Evolutionary conservation across 2,888 invertebrate species (phyloP), one percentile per base, ranked within the genome.

Genomic region (Tolmerus cingulatus): DNA sequence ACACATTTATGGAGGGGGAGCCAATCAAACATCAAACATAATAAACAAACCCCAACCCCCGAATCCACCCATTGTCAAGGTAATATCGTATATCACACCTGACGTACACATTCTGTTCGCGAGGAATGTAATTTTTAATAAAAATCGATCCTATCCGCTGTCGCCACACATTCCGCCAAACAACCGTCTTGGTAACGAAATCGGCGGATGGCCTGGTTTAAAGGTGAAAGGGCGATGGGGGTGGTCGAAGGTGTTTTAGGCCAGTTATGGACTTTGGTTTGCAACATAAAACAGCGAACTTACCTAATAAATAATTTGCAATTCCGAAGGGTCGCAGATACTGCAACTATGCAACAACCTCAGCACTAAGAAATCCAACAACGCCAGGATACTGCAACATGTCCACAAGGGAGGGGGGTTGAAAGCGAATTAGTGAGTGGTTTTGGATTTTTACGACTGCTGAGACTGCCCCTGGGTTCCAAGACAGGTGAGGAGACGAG

Each of bases 341-440:
- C 51, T 55, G 37, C 57, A 82, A 12, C 82, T 55, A 82, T 82
- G 82, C 57, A 82, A 66, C 23, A 57, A 82, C 9, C 34, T 37
- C 40, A 66, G 66, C 66, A 19, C 57, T 16, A 82, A 27, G 82
- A 66, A 82, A 82, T 82, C 66, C 82, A 82, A 46, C 9, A 37
- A 27, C 57, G n/a, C 37, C 82, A 66, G 66, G 37, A 82, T 79
- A 66, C 51, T 82, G 82, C 82, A 82, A 37, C 82, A 55, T 82
- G 40, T 37, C 66, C 55, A 57, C 16, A 57, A 46, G 1, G 19
- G 55, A 19, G 55, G n/a, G 23, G 55, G 19, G 37, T 82, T 23
- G 66, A 57, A 66, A 51, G 19, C 78, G n/a, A 16, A 43, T n/a
- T n/a, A 79, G 16, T 79, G 27, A 51, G 51, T 51, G 14, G 14